Base-by-base conservation (phyloP, 1,140 invertebrate species). In the Sipha flava region DNA sequence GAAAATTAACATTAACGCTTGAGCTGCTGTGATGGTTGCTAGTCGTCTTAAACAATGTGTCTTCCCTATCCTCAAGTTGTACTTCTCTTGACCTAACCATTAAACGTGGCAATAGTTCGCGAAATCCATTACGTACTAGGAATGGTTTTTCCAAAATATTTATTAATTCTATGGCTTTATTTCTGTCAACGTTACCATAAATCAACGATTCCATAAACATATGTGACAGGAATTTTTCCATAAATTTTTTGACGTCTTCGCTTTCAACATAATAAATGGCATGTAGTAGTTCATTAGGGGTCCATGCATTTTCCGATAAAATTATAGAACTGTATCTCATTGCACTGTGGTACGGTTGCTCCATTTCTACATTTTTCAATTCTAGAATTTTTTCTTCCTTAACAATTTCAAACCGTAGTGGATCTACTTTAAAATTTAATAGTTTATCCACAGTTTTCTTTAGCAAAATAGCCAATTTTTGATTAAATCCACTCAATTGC, bases 271-370 rank as follows among this genome's bases (percentile, higher is more conserved):
- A 88, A 83, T 93, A 88, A 79, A 91, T 89, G 3, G 92, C 90
- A 29, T 92, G 89, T 29, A 97, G 84, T 2, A 98, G 87, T 85
- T 98, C 95, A 29, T 92, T 89, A 83, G 96, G 94, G 0, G 91
- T 92, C 96, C 96, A 99, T 12, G 90, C 89, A 82, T 92, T 87
- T 85, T 98, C 95, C 0, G 91, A 89, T 79, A 98, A 87, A 43
- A 98, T 87, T 16, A 95, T 86, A 14, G 92, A 90, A 64, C 95
- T 89, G 85, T 96, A 95, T 87, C 97, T 97, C 10, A 94, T 89
- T n/a, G 94, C 93, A 85, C 98, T 96, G 84, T 95, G 90, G 85
- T 97, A 95, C 0, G 97, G 96, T 84, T 98, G 95, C 83, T 97
- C 95, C 1, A 94, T 91, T 80, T 92, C 89, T 83, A 93, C 94